A percentile compares a stretch with the other conserved stretches of the same genome.
phyloP scores from a whole-genome alignment of 2,888 invertebrate species.

The Thecophora atra region DNA sequence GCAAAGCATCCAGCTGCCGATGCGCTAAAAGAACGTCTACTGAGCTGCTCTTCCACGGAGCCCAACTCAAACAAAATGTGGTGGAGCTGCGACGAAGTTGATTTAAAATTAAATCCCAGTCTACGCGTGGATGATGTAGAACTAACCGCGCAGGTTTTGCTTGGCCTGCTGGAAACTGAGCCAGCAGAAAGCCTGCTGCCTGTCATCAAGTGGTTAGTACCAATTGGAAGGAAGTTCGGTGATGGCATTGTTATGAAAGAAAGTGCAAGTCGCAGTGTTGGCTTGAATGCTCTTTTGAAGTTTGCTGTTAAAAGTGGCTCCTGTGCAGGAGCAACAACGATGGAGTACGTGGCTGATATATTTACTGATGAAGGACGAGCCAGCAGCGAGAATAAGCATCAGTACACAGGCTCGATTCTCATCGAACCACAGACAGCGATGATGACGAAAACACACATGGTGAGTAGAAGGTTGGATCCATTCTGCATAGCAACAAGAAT shows the following conservation, averaged over 20 bases:
- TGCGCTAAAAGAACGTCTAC: constrained; percentile 7
- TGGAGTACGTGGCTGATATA: constrained; percentile 8
- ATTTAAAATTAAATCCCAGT: neutral
- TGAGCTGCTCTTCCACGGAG: neutral
- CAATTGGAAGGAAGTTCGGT: neutral
- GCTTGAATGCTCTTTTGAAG: constrained; percentile 22
- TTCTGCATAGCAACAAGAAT: too few relatives aligned
- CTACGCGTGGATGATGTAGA: constrained; percentile 9
- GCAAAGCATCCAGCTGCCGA: constrained; percentile 11
- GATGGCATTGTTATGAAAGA: neutral
- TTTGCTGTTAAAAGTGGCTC: constrained; percentile 25
- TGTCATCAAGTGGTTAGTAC: constrained; percentile 24
- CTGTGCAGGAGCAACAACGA: neutral
- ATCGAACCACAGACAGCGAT: constrained; percentile 11
- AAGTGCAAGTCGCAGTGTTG: constrained; percentile 16
- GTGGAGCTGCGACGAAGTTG: constrained; percentile 10
- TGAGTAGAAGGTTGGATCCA: neutral
- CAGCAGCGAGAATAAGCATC: neutral
- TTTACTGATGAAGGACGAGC: neutral
- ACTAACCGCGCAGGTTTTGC: constrained; percentile 13
- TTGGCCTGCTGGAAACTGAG: constrained; percentile 29
- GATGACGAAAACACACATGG: constrained; percentile 22
- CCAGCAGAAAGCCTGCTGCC: constrained; percentile 19
- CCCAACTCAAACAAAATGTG: neutral
- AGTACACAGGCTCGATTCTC: neutral